Percentiles rank a stretch among this genome's conserved stretches.
Conservation (phyloP, 1,140 invertebrate species). For the Drosophila sturtevanti region DNA sequence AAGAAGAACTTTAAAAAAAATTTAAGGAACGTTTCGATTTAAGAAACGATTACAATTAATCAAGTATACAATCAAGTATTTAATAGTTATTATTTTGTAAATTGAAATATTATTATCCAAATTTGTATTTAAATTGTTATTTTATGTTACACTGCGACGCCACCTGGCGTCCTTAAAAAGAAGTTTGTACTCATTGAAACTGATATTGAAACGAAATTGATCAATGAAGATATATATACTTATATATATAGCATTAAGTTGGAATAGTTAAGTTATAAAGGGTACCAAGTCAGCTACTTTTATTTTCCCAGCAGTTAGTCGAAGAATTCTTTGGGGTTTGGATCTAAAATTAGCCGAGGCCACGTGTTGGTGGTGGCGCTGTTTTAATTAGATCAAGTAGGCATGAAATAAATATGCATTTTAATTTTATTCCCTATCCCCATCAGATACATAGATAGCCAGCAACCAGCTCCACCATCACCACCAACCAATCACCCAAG, state of each 20-base stretch:
- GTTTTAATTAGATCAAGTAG: conserved; percentile 1
- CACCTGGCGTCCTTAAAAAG: neutral
- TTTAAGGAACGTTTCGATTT: too few species aligned
- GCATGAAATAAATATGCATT: conserved; percentile 9
- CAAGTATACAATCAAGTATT: neutral
- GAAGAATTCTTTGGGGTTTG: neutral
- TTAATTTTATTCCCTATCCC: neutral
- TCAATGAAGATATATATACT: neutral
- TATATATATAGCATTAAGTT: too few species aligned
- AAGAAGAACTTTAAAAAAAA: too few species aligned
- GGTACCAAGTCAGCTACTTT: neutral
- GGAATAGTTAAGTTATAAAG: neutral
- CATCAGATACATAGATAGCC: too few species aligned
- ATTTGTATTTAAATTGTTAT: neutral
- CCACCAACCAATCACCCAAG: neutral
- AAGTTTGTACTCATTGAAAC: neutral
- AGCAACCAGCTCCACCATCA: neutral
- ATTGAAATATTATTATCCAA: too few species aligned
- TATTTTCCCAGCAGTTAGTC: neutral
- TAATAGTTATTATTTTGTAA: too few species aligned
- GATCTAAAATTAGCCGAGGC: neutral
- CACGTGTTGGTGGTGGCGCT: neutral
- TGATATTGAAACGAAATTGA: neutral
- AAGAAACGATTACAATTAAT: neutral
- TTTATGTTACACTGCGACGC: neutral